Evolutionary conservation across 2,797 vertebrate genomes (phyloP), one percentile per base, ranked within the genome.

Genomic region (Linurgus olivaceus): DNA sequence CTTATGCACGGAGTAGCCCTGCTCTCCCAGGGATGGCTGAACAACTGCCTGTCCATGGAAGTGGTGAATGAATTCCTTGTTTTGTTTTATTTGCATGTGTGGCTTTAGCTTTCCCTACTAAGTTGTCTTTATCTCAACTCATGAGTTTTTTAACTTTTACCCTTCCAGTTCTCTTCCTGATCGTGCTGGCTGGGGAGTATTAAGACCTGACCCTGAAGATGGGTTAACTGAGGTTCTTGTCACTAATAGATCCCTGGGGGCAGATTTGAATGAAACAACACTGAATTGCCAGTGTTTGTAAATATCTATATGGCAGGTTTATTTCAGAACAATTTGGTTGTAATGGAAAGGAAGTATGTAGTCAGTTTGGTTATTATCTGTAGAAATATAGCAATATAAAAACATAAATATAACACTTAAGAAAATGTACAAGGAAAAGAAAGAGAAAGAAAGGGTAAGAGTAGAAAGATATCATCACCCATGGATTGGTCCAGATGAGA

Each of bases 1-100:
- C 0, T 20, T 42, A 8, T 2, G 3, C 5, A 5, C 8, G 33
- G 19, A 28, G 25, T 23, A 31, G 12, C 12, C 4, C 15, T 40
- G 31, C 23, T 68, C 31, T 35, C 40, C 21, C 17, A 33, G 47
- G n/a, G 5, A 33, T 24, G 13, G 44, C 51, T 65, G 66, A 50
- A 37, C 18, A 31, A 4, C 6, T 42, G 15, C 11, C 18, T 48
- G 18, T 17, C 48, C 15, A 4, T 48, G 15, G 31, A 68, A 61
- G 14, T 6, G n/a, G 8, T 44, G 9, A n/a, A 55, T 62, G 1
- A 21, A 50, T 37, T 82, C n/a, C 10, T 37, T 68, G 6, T 42
- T 81, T 68, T 81, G 40, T 21, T 62, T 37, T 50, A 17, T 51
- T 82, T 63, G 14, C 5, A 62, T 37, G 9, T 7, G 6, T 28